These are phyloP conservation scores for Furnarius figulus DNA, from an alignment of 2,113 vertebrate genomes.

Conservation along the genomic window DNA sequence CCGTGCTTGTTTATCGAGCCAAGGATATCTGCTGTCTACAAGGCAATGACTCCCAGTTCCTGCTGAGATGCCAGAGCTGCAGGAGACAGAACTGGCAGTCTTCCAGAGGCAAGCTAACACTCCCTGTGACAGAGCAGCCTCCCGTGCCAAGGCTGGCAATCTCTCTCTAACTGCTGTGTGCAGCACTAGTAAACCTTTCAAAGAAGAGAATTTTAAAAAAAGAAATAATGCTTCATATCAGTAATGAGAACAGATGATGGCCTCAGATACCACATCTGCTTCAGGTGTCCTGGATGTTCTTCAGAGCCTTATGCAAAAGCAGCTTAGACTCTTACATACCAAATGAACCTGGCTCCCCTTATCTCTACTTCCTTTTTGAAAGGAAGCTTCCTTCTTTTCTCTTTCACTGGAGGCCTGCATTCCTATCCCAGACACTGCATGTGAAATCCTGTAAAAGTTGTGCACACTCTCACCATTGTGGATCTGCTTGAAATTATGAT, in stretches of 20 bases:
- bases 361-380: background rate
- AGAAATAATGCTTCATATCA: rapidly evolving
- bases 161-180: background rate
- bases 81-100: background rate
- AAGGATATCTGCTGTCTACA: background rate
- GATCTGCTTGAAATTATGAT: background rate
- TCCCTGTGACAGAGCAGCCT: background rate
- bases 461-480: rapidly evolving
- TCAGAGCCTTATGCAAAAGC: background rate
- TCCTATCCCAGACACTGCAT: background rate
- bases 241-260: background rate
- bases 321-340: background rate
- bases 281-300: background rate
- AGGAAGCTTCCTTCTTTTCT: background rate
- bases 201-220: background rate
- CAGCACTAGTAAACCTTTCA: background rate
- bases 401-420: background rate
- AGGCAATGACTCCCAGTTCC: background rate
- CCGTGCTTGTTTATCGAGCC: background rate
- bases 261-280: background rate
- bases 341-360: background rate
- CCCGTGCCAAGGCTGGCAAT: background rate
- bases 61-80: background rate
- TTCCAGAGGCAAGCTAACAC: background rate
- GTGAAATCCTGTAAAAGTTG: background rate